Conservation (phyloP, 2,797 vertebrate genomes). For the Melanotaenia parkinsoni region DNA sequence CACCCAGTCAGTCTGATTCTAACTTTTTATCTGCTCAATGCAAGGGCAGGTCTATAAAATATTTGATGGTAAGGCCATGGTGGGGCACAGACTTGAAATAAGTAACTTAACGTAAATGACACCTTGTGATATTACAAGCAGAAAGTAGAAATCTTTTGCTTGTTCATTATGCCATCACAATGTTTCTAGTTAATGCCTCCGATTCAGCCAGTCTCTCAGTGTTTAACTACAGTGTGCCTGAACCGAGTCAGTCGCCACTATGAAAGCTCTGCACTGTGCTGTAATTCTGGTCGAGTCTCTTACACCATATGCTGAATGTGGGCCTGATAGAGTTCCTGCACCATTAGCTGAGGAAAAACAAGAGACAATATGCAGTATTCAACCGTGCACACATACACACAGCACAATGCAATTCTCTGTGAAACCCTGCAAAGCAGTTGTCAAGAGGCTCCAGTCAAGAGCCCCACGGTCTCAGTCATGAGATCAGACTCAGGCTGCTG, state of each 20-base stretch:
- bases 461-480: constrained; percentile 26
- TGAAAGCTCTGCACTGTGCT: constrained; percentile 56
- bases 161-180: not conserved
- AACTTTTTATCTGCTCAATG: too few relatives aligned
- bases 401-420: constrained; percentile 70
- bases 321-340: constrained; percentile 56
- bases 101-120: too few relatives aligned
- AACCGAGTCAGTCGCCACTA: constrained; percentile 5
- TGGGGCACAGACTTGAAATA: too few relatives aligned
- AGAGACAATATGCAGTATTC: constrained; percentile 75
- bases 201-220: not conserved
- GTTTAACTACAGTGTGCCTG: constrained; percentile 18
- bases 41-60: too few relatives aligned
- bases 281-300: constrained; percentile 54
- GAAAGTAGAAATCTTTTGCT: not conserved
- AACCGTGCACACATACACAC: constrained; percentile 26
- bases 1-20: too few relatives aligned
- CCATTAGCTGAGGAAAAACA: constrained; percentile 40
- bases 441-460: constrained; percentile 34
- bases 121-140: not conserved
- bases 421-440: constrained; percentile 29
- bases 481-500: constrained; percentile 40
- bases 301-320: constrained; percentile 53
- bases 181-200: not conserved
- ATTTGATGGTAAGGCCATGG: too few relatives aligned